phyloP scores from a whole-genome alignment of 2,797 vertebrate species.

The Lindbergichthys nudifrons region DNA sequence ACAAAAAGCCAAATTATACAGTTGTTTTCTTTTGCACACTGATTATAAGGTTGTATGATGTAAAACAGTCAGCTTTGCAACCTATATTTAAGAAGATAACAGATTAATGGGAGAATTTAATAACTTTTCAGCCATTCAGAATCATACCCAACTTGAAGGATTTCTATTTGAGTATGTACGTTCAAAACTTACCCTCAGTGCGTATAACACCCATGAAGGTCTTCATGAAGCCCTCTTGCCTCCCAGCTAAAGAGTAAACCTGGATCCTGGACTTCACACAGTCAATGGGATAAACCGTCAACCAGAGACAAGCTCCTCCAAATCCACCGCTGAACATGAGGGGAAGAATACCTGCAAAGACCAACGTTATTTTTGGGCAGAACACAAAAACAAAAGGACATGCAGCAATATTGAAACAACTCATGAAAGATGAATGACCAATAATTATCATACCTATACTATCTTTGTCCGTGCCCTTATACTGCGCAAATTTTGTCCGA shows the following conservation, averaged over 20 bases:
- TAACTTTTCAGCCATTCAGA: too few species aligned
- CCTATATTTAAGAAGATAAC: neutral
- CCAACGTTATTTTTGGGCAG: neutral
- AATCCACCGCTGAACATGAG: constrained; percentile 93
- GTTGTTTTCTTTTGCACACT: neutral
- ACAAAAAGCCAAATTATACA: constrained; percentile 19
- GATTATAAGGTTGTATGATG: constrained; percentile 7
- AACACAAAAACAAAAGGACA: neutral
- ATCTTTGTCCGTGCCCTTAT: constrained; percentile 89
- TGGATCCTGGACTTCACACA: constrained; percentile 96
- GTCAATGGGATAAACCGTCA: constrained; percentile 93
- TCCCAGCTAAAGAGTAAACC: constrained; percentile 93
- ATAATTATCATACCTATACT: constrained; percentile 84
- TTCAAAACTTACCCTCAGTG: constrained; percentile 85
- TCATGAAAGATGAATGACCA: neutral
- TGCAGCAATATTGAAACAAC: neutral
- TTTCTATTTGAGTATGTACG: neutral
- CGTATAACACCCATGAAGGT: constrained; percentile 86
- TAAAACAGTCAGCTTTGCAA: neutral
- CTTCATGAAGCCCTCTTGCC: constrained; percentile 89
- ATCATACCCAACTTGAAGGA: too few species aligned
- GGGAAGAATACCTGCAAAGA: constrained; percentile 85
- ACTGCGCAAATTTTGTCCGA: constrained; percentile 87
- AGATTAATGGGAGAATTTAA: neutral
- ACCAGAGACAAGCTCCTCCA: constrained; percentile 93